Evolutionary conservation across 2,888 invertebrate species (phyloP), one percentile per base, ranked within the genome.

Genomic region (Trachelus stipa): DNA sequence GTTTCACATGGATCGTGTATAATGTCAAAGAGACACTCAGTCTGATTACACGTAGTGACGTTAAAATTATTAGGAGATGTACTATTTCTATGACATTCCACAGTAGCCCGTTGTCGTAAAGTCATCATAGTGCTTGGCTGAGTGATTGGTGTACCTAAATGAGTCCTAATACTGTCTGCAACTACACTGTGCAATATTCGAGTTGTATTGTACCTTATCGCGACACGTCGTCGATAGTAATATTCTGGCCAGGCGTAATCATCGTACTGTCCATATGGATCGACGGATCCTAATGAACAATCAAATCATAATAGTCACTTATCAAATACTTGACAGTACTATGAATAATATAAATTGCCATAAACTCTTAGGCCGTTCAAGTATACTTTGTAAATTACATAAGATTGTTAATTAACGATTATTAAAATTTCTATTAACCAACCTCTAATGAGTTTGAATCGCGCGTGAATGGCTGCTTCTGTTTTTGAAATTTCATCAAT

Each of bases 1-100:
- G 94, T 94, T 90, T 97, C 97, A 86, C 96, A 95, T 0, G 97
- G 97, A 90, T 97, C 97, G 76, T 93, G 93, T 0, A 94, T 93
- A 73, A 97, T 94, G 88, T 97, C 95, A 91, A 94, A 97, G 23
- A 96, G 92, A 85, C 96, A 96, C n/a, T 94, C 94, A 9, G 93
- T 91, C 33, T 89, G 89, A 76, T 90, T 91, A 80, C 91, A 91
- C 12, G 87, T 87, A 12, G 87, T 83, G 23, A 87, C 87, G 34
- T 79, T 83, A 69, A 82, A 81, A 73, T 82, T 82, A 23, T 78
- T 77, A 31, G 77, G 80, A 76, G 83, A 84, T n/a, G 85, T 83
- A 33, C 82, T 75, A 31, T 87, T 86, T 11, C 80, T 79, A 12
- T 82, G 79, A 74, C 91, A 91, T 11, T 82, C 78, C 3, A 90